A percentile compares a stretch with the other conserved stretches of the same genome.
These are phyloP conservation scores for Nasonia oneida DNA, from an alignment of 2,888 invertebrate genomes.

Conservation along the genomic window DNA sequence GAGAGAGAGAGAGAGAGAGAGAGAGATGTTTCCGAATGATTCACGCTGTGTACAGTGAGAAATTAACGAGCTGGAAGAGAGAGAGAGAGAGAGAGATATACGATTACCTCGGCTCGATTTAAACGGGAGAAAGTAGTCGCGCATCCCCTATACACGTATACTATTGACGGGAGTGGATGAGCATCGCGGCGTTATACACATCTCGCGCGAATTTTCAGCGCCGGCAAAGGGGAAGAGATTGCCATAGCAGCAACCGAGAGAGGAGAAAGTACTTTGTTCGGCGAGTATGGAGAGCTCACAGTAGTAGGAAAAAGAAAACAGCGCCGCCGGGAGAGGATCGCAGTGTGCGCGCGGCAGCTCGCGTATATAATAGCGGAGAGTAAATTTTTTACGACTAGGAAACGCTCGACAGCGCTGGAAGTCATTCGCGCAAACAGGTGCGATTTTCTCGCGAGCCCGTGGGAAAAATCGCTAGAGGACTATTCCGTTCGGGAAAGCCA, in stretches of 20 bases:
- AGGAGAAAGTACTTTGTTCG: slow-evolving; percentile 48
- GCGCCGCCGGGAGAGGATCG: slow-evolving; percentile 27
- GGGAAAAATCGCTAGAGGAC: slow-evolving; percentile 63
- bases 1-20: not conserved
- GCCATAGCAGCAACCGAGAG: not conserved
- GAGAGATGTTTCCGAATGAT: not conserved
- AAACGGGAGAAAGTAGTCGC: slow-evolving; percentile 47
- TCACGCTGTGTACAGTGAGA: not conserved
- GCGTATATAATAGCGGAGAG: slow-evolving; percentile 25
- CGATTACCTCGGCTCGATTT: slow-evolving; percentile 39
- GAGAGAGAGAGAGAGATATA: not conserved
- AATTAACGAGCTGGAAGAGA: slow-evolving; percentile 20
- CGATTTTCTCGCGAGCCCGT: slow-evolving; percentile 53
- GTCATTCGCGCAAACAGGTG: slow-evolving; percentile 35
- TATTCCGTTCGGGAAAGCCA: not conserved
- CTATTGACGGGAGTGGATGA: not conserved
- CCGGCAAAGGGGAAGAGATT: slow-evolving; percentile 12
- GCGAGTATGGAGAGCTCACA: not conserved
- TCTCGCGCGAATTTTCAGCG: not conserved
- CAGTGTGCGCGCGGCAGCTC: slow-evolving; percentile 8
- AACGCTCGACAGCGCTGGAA: slow-evolving; percentile 1
- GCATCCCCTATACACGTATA: not conserved
- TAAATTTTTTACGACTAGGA: slow-evolving; percentile 53
- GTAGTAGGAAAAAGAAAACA: slow-evolving; percentile 36
- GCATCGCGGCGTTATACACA: not conserved